These are phyloP conservation scores for Galeopterus variegatus DNA, from an alignment of 2,113 vertebrate genomes.

Conservation along the genomic window DNA sequence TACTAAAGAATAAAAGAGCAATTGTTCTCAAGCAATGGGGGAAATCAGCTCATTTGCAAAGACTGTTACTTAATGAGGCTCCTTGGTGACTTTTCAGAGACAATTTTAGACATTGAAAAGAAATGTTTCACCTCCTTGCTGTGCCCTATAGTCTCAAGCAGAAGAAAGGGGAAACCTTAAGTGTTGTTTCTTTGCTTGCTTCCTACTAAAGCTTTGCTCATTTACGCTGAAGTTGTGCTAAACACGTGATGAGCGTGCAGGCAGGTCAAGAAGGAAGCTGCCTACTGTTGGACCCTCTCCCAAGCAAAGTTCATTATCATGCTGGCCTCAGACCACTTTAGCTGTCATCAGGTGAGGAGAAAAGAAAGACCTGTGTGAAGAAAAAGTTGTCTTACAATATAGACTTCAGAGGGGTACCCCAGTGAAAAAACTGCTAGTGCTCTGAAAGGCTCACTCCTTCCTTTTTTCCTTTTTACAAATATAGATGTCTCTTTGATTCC, in stretches of 20 bases:
- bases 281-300: conserved; percentile 49
- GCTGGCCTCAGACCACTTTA: conserved; percentile 69
- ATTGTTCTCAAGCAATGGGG: conserved; percentile 75
- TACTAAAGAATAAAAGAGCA: conserved; percentile 78
- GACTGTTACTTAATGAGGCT: conserved; percentile 81
- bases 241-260: not conserved
- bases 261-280: conserved; percentile 56
- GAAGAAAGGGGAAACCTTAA: conserved; percentile 71
- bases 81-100: conserved; percentile 82
- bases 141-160: conserved; percentile 73
- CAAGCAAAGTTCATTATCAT: conserved; percentile 70
- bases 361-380: conserved; percentile 39
- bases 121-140: conserved; percentile 83
- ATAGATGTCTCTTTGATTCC: not conserved
- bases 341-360: conserved; percentile 26
- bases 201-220: conserved; percentile 48
- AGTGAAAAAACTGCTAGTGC: conserved; percentile 44
- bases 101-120: conserved; percentile 81
- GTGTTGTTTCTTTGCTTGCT: conserved; percentile 74
- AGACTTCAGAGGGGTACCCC: conserved; percentile 55
- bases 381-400: conserved; percentile 52
- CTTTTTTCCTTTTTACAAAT: not conserved
- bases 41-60: conserved; percentile 84
- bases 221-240: conserved; percentile 49
- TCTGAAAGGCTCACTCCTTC: conserved; percentile 29